A percentile compares a stretch with the other conserved stretches of the same genome.
phyloP scores from a whole-genome alignment of 2,888 invertebrate genomes.

The Dugesia japonica region DNA sequence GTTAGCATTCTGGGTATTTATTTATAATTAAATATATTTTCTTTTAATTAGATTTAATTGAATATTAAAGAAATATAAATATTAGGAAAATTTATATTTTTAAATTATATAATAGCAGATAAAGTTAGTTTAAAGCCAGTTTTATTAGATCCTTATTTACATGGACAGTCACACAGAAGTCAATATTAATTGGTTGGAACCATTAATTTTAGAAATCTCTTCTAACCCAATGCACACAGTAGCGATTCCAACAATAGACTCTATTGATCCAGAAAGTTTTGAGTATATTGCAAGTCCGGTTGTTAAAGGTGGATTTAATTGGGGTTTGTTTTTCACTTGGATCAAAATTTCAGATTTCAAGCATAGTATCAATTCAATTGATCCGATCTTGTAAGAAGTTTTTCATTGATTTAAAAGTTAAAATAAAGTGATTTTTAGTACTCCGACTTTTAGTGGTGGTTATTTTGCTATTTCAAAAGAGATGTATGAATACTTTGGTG shows the following conservation, averaged over 20 bases:
- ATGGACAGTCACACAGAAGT: slow-evolving; percentile 90
- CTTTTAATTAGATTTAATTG: too few species aligned
- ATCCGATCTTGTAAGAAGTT: slow-evolving; percentile 44
- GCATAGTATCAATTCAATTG: slow-evolving; percentile 62
- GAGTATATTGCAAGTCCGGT: slow-evolving; percentile 72
- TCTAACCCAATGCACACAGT: slow-evolving; percentile 53
- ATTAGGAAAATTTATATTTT: too few species aligned
- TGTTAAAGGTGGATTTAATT: slow-evolving; percentile 86
- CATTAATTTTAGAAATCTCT: slow-evolving; percentile 61
- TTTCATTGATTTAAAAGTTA: slow-evolving; percentile 22
- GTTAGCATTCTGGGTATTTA: too few species aligned
- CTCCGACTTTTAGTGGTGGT: slow-evolving; percentile 93
- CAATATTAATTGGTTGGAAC: slow-evolving; percentile 73
- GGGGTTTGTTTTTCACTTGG: slow-evolving; percentile 90
- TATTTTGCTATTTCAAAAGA: slow-evolving; percentile 74
- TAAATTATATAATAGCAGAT: too few species aligned
- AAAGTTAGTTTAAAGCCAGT: too few species aligned
- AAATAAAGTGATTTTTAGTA: slow-evolving; percentile 49
- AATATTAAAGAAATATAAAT: too few species aligned
- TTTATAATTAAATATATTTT: too few species aligned
- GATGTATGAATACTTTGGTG: slow-evolving; percentile 73
- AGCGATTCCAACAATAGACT: slow-evolving; percentile 74
- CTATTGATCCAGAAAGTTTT: slow-evolving; percentile 83
- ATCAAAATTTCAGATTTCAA: slow-evolving; percentile 59
- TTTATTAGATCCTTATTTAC: slow-evolving; percentile 63